These are phyloP conservation scores for Drosophila yakuba DNA, from an alignment of 1,140 invertebrate genomes.

Conservation along the genomic window DNA sequence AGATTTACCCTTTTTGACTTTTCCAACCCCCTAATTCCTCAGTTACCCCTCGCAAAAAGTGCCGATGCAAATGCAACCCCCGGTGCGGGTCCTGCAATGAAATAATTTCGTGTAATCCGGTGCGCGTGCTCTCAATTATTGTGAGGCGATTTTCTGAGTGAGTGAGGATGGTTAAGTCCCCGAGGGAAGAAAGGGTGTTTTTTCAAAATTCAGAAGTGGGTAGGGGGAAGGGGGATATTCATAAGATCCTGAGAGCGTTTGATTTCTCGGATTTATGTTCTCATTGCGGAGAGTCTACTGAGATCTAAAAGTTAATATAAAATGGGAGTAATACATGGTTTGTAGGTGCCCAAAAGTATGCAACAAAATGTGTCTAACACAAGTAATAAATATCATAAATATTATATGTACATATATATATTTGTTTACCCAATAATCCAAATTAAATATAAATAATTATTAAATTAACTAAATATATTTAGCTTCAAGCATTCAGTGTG, in stretches of 20 bases:
- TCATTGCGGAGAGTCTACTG: no score
- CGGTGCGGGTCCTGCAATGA: conserved; percentile 40
- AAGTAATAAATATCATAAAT: no score
- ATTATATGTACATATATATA: no score
- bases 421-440: no score
- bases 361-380: no score
- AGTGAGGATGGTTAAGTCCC: neutral
- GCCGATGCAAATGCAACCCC: conserved; percentile 14
- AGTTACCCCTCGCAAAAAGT: neutral
- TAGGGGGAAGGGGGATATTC: neutral
- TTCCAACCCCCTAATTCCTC: conserved; percentile 22
- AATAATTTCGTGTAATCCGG: conserved; percentile 73
- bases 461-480: no score
- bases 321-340: no score
- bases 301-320: no score
- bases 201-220: neutral
- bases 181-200: neutral
- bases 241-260: conserved; percentile 1
- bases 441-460: no score
- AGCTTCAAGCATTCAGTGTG: no score
- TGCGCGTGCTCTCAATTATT: conserved; percentile 76
- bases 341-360: no score
- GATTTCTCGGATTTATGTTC: neutral
- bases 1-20: conserved; percentile 56
- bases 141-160: conserved; percentile 50